phyloP scores from a whole-genome alignment of 2,113 vertebrate genomes.

The Climacteris rufus region DNA sequence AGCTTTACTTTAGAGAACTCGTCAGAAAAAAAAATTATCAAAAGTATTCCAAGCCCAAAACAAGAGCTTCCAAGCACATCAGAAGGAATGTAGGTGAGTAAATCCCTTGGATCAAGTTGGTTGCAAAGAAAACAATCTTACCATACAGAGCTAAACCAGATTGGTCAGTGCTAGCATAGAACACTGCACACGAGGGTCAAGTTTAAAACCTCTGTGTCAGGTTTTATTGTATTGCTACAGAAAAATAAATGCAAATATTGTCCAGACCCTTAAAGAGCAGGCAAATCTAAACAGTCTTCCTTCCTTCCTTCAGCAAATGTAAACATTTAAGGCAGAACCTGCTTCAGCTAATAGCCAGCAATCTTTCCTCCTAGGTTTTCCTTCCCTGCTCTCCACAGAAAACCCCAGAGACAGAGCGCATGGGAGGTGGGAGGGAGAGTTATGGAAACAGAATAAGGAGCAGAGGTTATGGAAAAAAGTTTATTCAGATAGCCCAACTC shows the following conservation, averaged over 20 bases:
- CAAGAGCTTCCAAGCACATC: not conserved
- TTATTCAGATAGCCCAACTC: not conserved
- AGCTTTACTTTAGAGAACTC: not conserved
- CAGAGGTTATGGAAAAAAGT: not conserved
- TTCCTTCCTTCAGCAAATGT: constrained; percentile 42
- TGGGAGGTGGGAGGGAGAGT: not conserved
- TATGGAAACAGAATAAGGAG: not conserved
- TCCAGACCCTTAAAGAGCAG: constrained; percentile 16
- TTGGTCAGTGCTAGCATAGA: not conserved
- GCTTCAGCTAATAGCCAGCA: not conserved
- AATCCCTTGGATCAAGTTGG: not conserved
- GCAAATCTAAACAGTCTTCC: constrained; percentile 40
- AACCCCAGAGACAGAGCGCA: not conserved
- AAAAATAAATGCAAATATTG: constrained; percentile 36
- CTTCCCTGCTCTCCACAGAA: not conserved
- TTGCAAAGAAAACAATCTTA: not conserved
- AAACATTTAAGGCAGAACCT: constrained; percentile 32
- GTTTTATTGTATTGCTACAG: not conserved
- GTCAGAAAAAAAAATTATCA: not conserved
- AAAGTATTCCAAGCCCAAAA: not conserved
- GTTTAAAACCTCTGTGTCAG: not conserved
- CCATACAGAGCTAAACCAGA: not conserved
- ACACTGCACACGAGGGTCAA: not conserved
- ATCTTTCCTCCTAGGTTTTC: not conserved
- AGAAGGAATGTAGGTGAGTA: constrained; percentile 23